Percentiles rank a stretch among this genome's conserved stretches.
These are phyloP conservation scores for Sprattus sprattus DNA, from an alignment of 2,113 vertebrate genomes.

Conservation along the genomic window DNA sequence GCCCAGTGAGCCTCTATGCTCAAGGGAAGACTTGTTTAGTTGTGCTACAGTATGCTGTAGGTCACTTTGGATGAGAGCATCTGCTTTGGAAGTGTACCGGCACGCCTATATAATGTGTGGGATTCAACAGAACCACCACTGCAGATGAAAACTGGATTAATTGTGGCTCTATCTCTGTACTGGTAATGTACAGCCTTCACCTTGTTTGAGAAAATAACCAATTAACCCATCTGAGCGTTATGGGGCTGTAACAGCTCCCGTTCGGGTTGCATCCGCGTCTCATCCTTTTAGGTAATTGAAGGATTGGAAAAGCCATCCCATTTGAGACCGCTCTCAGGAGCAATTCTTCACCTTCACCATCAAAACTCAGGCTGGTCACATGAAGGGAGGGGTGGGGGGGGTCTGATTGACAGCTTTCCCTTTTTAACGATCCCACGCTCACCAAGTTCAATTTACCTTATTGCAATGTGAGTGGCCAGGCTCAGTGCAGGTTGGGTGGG, in stretches of 20 bases:
- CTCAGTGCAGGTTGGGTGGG: conserved; percentile 23
- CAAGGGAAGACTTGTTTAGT: background rate
- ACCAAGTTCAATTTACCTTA: conserved; percentile 53
- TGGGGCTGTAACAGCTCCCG: conserved; percentile 49
- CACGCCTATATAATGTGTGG: background rate
- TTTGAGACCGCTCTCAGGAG: conserved; percentile 51
- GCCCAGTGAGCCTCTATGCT: background rate
- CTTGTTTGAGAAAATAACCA: conserved; percentile 57
- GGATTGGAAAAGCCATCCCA: conserved; percentile 53
- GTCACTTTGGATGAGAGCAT: background rate
- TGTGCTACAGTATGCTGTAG: background rate
- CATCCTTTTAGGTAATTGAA: conserved; percentile 68
- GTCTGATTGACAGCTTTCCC: conserved; percentile 51
- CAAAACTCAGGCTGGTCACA: conserved; percentile 26
- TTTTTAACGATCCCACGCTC: conserved; percentile 49
- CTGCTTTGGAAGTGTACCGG: background rate
- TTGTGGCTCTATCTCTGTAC: conserved; percentile 54
- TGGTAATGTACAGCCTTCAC: conserved; percentile 54
- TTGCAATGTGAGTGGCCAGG: conserved; percentile 35
- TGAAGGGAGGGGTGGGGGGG: background rate
- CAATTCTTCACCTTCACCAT: conserved; percentile 53
- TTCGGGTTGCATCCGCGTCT: conserved; percentile 45
- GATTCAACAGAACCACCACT: background rate
- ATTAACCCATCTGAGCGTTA: conserved; percentile 64
- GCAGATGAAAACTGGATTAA: conserved; percentile 36